These are phyloP conservation scores for Lophochroa leadbeateri DNA, from an alignment of 2,113 vertebrate genomes.

Conservation along the genomic window DNA sequence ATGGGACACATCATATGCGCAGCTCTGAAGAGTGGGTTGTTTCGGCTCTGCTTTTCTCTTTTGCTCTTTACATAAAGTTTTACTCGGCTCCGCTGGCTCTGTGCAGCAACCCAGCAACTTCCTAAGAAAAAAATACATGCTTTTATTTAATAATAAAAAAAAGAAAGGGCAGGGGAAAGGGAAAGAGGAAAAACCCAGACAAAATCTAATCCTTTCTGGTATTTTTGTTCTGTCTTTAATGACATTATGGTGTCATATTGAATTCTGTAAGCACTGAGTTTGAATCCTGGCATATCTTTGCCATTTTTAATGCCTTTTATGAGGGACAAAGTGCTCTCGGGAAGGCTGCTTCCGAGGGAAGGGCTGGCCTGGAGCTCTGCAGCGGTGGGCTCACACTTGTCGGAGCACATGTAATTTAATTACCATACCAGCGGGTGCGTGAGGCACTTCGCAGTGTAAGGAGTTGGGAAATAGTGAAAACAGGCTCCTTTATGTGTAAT, in stretches of 20 bases:
- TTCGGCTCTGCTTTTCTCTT: not conserved
- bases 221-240: constrained; percentile 1
- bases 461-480: not conserved
- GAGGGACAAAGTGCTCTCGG: not conserved
- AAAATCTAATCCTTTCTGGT: not conserved
- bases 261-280: not conserved
- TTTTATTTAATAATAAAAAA: not conserved
- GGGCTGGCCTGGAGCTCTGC: not conserved
- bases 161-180: too few species aligned
- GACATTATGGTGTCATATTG: not conserved
- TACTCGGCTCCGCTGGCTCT: not conserved
- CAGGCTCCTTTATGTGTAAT: not conserved
- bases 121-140: not conserved
- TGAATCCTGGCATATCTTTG: not conserved
- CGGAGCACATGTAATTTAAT: constrained; percentile 8
- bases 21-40: not conserved
- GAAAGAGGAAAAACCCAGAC: not conserved
- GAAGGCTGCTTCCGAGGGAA: not conserved
- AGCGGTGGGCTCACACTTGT: not conserved
- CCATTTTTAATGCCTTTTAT: not conserved
- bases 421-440: not conserved
- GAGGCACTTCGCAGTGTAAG: not conserved
- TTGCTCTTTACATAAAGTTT: not conserved
- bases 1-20: constrained; percentile 35
- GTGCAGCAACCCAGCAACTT: not conserved